Evolutionary conservation across 2,797 vertebrate species (phyloP), one percentile per base, ranked within the genome.

Genomic region (Loris lydekkerianus): DNA sequence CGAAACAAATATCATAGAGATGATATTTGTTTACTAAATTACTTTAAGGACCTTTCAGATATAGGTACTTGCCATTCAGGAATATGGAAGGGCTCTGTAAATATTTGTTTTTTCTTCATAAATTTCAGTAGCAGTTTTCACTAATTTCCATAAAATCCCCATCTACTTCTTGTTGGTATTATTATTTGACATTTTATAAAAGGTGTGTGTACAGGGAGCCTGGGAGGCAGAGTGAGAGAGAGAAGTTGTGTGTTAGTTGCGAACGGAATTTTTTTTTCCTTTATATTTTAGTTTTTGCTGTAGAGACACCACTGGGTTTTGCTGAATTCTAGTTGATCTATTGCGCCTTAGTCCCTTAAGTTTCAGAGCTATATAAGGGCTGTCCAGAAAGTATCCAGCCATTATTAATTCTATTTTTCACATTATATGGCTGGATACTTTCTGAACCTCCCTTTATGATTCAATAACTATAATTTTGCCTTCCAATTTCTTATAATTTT

Each of bases 1-100:
- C 78, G 84, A 95, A 93, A 87, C 75, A 97, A 97, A 98, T 96
- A 96, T 89, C 93, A 95, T 53, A 49, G 85, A 86, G 58, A 58
- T 93, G 63, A 34, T 34, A 34, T 34, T 34, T 34, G 34, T 91
- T 93, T 91, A 97, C 93, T 89, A 82, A 93, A 58, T 81, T 73
- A 91, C 78, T 91, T 95, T 89, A 67, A 91, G 43, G 63, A 53
- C 89, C 86, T 97, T 95, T 87, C 91, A 78, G 86, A 93, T 86
- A 84, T 2, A 89, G 70, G 49, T n/a, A 34, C 21, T 69, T 96
- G 80, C 82, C 43, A 67, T 81, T 91, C 63, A 70, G 91, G 53
- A 94, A 43, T 6, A 3, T 43, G 53, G 60, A 88, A 84, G 61
- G 61, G 5, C 69, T 96, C 43, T 84, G 61, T 80, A 95, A 96